Evolutionary conservation across 2,113 vertebrate species (phyloP), one percentile per base, ranked within the genome.

Genomic region (Henicopernis longicauda): DNA sequence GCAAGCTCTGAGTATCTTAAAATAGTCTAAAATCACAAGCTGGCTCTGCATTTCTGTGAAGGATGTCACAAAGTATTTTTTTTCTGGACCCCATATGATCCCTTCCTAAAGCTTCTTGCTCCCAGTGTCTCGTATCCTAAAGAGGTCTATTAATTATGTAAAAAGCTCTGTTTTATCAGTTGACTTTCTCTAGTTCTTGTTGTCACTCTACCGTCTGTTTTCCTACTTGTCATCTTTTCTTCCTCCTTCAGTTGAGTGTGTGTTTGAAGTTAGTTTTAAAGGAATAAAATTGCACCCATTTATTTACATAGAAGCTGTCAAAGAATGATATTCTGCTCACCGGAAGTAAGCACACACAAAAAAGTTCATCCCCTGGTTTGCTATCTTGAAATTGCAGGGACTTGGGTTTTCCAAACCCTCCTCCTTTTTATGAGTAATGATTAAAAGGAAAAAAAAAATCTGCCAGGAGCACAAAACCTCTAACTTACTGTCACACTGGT

Each of bases 231-330:
- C 90, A 90, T 90, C 62, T 92, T 97, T 88, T 42, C 72, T 93
- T 84, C 45, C 76, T 59, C 82, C 76, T 81, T 79, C 78, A 83
- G 52, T 34, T 92, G 67, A 31, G 34, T 83, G 84, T 80, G 62
- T 73, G 74, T 95, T 90, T 86, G 89, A 94, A 94, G 85, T 86
- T 90, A 63, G 55, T 95, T 96, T 95, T 73, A 87, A 88, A 92
- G 69, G 77, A 95, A 95, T 94, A 96, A 97, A 98, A 95, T 66
- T 73, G 77, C 76, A 84, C 58, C 44, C 52, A n/a, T 93, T 95
- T 96, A 83, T 97, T 96, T 97, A 86, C 72, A 71, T 61, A 85
- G 86, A 54, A 82, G 85, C 94, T 97, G 80, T 95, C 89, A 91
- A 79, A 95, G 92, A 74, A 92, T 0, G 0, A 95, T 89, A 89